A percentile compares a stretch with the other conserved stretches of the same genome.
phyloP scores from a whole-genome alignment of 2,113 vertebrate genomes.

The Paracanthobrama guichenoti region DNA sequence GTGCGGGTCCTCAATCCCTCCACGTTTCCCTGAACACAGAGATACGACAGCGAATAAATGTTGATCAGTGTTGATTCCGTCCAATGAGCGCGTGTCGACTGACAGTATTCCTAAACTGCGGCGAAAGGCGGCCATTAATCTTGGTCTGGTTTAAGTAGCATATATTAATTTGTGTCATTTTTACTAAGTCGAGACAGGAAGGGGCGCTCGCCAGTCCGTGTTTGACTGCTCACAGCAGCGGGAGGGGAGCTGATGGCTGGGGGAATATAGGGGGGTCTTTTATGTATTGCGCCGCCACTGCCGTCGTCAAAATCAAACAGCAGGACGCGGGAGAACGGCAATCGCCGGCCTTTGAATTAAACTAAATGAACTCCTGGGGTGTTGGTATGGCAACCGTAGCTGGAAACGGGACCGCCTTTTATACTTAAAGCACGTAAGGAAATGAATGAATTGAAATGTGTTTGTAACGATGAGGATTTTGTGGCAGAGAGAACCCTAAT shows the following conservation, averaged over 20 bases:
- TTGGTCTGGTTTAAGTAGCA: slow-evolving; percentile 99
- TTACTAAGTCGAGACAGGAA: slow-evolving; percentile 92
- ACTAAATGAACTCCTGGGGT: slow-evolving; percentile 89
- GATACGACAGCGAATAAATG: slow-evolving; percentile 90
- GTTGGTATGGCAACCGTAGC: slow-evolving; percentile 88
- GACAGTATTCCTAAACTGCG: slow-evolving; percentile 97
- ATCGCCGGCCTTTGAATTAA: slow-evolving; percentile 84
- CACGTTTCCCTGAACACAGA: slow-evolving; percentile 78
- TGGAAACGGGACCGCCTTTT: slow-evolving; percentile 44
- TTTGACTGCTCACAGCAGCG: slow-evolving; percentile 72
- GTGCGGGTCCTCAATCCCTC: slow-evolving; percentile 69
- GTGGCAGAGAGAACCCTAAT: slow-evolving; percentile 21
- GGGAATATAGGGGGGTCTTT: slow-evolving; percentile 58
- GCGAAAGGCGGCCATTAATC: slow-evolving; percentile 99
- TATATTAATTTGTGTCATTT: slow-evolving; percentile 99
- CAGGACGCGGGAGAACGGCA: slow-evolving; percentile 82
- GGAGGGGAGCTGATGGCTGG: slow-evolving; percentile 13
- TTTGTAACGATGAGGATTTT: slow-evolving; percentile 39
- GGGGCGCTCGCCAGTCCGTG: slow-evolving; percentile 81
- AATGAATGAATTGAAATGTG: slow-evolving; percentile 50
- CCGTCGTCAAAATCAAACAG: slow-evolving; percentile 74
- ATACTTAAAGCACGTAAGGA: slow-evolving; percentile 53
- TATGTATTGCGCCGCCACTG: slow-evolving; percentile 64
- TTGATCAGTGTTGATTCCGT: slow-evolving; percentile 98
- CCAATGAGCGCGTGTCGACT: slow-evolving; percentile 90